Percentiles rank a stretch among this genome's conserved stretches.
These are phyloP conservation scores for Harpegnathos saltator DNA, from an alignment of 1,140 invertebrate genomes.

Conservation along the genomic window DNA sequence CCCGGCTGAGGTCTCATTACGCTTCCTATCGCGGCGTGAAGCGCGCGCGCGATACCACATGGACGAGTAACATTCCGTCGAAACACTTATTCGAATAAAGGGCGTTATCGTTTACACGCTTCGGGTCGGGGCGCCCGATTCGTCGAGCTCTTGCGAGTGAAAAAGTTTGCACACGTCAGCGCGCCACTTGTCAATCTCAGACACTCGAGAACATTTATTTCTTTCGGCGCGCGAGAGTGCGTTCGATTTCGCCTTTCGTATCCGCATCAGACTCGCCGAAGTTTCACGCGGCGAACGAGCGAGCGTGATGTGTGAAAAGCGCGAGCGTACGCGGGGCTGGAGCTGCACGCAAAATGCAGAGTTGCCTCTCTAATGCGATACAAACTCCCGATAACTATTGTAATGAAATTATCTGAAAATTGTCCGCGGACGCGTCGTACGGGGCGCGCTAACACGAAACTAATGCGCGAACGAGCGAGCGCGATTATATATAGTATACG, in stretches of 20 bases:
- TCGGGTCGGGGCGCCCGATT: neutral
- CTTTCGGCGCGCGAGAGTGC: neutral
- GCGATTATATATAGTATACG: no score
- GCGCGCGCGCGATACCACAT: no score
- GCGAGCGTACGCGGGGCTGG: slow-evolving; percentile 17
- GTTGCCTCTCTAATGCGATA: slow-evolving; percentile 77
- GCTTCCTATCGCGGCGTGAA: no score
- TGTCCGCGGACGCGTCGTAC: slow-evolving; percentile 56
- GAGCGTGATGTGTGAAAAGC: slow-evolving; percentile 15
- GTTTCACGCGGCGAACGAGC: neutral
- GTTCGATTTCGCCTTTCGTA: slow-evolving; percentile 26
- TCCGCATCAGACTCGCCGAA: slow-evolving; percentile 18
- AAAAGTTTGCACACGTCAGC: neutral
- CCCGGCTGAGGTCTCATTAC: no score
- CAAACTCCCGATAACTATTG: slow-evolving; percentile 77
- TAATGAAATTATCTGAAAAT: slow-evolving; percentile 79
- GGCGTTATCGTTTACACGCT: neutral
- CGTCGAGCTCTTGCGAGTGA: neutral
- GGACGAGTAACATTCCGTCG: no score
- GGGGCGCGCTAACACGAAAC: slow-evolving; percentile 63
- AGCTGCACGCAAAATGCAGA: slow-evolving; percentile 65
- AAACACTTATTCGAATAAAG: neutral
- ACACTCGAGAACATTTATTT: slow-evolving; percentile 33
- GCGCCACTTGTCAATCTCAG: slow-evolving; percentile 1
- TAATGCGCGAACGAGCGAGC: slow-evolving; percentile 60